Evolutionary conservation across 1,140 invertebrate species (phyloP), one percentile per base, ranked within the genome.

Genomic region (Littorina saxatilis): DNA sequence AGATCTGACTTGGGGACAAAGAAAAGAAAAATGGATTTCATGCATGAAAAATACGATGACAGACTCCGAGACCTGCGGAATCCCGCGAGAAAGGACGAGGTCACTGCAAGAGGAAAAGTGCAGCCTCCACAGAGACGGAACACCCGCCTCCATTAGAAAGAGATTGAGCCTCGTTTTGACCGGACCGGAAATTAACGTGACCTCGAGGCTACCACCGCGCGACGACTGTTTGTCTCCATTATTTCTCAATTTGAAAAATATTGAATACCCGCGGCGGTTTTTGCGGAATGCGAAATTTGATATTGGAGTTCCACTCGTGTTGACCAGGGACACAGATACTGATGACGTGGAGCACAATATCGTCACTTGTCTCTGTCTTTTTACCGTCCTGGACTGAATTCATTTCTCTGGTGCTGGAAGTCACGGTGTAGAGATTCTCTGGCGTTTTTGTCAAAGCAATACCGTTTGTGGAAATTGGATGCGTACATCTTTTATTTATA

Each of bases 111-210:
- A 66, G n/a, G 32, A 29, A 66, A 29, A 66, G 27, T 20, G 29
- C 43, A 47, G 7, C 43, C 5, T 17, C 43, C 27, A 32, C 20
- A 66, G 61, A 17, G 61, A 17, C 4, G 17, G 61, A 32, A 17
- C 29, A 32, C n/a, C 9, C 61, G 9, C n/a, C n/a, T 3, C 70
- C 43, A 73, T 73, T 32, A 73, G 70, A 73, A 73, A 52, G 17
- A 73, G 27, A 73, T 73, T 29, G 43, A 50, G 40, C 43, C 70
- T 52, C 70, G 70, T 73, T 73, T 39, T 7, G 66, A 2, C 66
- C 66, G 70, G 11, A 47, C 70, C 70, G 70, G 70, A 73, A 50
- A 73, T 73, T 73, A 73, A 73, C 39, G 70, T 52, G 70, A 73
- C 39, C 70, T 39, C 23, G 3, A 37, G 43, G 39, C 27, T 50